These are phyloP conservation scores for Portunus trituberculatus DNA, from an alignment of 1,140 invertebrate genomes.

Conservation along the genomic window DNA sequence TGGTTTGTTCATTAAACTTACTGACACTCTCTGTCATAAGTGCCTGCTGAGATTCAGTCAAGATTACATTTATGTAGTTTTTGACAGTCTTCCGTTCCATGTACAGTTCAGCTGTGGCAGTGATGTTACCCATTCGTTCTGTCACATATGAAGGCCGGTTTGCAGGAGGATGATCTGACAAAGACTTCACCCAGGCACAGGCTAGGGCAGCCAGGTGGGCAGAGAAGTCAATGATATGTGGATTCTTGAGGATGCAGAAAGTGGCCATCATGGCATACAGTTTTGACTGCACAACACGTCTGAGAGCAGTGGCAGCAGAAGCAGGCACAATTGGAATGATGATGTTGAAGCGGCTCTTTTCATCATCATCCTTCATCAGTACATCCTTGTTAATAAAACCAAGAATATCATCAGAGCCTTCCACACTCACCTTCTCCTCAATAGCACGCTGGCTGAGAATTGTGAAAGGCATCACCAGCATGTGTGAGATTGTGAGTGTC, in stretches of 20 bases:
- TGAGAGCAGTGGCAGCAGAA: constrained; percentile 43
- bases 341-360: constrained; percentile 69
- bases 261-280: constrained; percentile 74
- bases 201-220: constrained; percentile 75
- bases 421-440: constrained; percentile 51
- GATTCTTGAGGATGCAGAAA: constrained; percentile 76
- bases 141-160: constrained; percentile 64
- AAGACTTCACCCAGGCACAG: constrained; percentile 75
- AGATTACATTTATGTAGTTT: constrained; percentile 60
- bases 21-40: constrained; percentile 76
- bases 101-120: constrained; percentile 70
- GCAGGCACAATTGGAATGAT: constrained; percentile 72
- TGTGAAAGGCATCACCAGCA: constrained; percentile 72
- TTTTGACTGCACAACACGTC: constrained; percentile 68
- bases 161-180: constrained; percentile 51
- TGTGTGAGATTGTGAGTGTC: constrained; percentile 73
- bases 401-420: background rate
- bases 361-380: constrained; percentile 60
- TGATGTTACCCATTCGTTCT: constrained; percentile 57
- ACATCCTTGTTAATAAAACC: constrained; percentile 69
- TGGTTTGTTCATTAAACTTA: constrained; percentile 17
- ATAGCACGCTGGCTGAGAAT: constrained; percentile 70
- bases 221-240: constrained; percentile 74
- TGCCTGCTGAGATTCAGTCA: constrained; percentile 61
- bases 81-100: constrained; percentile 63